phyloP scores from a whole-genome alignment of 1,140 invertebrate species.

The Pomacea maculata region DNA sequence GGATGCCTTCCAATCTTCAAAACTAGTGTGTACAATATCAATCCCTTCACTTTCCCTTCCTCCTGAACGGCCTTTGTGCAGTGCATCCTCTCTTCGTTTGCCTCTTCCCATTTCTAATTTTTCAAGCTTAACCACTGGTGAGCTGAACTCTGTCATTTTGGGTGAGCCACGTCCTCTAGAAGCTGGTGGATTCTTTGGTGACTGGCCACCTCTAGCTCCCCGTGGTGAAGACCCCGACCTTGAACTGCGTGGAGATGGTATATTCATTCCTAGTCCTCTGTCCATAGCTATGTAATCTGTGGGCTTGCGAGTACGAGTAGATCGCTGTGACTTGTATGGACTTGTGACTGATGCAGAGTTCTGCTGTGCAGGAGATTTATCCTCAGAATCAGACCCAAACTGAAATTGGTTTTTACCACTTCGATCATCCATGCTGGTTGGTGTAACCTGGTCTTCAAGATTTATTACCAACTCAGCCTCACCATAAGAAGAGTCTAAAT shows the following conservation, averaged over 20 bases:
- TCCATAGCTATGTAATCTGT: constrained; percentile 49
- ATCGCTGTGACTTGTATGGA: constrained; percentile 30
- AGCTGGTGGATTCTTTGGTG: constrained; percentile 43
- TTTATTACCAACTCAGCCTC: constrained; percentile 36
- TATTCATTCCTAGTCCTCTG: constrained; percentile 40
- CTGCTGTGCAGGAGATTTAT: constrained; percentile 17
- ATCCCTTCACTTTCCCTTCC: constrained; percentile 10
- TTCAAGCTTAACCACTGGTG: constrained; percentile 54
- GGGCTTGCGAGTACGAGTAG: constrained; percentile 35
- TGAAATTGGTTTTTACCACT: constrained; percentile 24
- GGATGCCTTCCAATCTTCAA: constrained; percentile 36
- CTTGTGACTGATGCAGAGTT: constrained; percentile 15
- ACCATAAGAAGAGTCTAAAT: constrained; percentile 32
- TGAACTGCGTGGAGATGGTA: constrained; percentile 29
- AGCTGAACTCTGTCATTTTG: constrained; percentile 36
- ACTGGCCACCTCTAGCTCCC: constrained; percentile 32
- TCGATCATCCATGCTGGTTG: constrained; percentile 24
- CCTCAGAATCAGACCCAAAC: constrained; percentile 27
- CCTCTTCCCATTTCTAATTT: constrained; percentile 35
- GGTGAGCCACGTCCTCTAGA: constrained; percentile 38
- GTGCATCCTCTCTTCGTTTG: constrained; percentile 21
- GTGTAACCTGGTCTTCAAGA: constrained; percentile 29
- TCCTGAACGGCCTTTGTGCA: constrained; percentile 3
- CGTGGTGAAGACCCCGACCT: constrained; percentile 34
- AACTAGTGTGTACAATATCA: constrained; percentile 13